phyloP scores from a whole-genome alignment of 2,113 vertebrate species.

The Cranoglanis bouderius region DNA sequence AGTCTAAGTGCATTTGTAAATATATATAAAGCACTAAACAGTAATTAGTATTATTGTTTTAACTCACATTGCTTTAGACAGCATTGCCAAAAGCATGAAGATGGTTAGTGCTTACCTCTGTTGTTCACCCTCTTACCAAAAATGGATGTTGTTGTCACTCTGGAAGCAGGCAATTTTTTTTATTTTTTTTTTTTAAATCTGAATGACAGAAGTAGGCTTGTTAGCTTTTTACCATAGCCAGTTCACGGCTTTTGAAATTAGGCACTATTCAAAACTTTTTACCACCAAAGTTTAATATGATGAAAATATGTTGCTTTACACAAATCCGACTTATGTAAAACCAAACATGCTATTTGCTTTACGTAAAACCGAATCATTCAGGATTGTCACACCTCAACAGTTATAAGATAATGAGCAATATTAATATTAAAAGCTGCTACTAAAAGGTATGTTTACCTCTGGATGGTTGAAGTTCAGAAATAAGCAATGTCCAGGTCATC shows the following conservation, averaged over 20 bases:
- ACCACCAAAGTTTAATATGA: not conserved
- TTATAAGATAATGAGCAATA: not conserved
- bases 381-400: not conserved
- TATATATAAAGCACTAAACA: not conserved
- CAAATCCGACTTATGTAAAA: too few species aligned
- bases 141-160: not conserved
- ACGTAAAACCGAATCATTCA: not conserved
- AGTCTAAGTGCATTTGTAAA: not conserved
- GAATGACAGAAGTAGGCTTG: not conserved
- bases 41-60: not conserved
- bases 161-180: constrained; percentile 14
- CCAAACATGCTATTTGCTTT: too few species aligned
- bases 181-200: too few species aligned
- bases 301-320: not conserved
- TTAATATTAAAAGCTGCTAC: not conserved
- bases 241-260: not conserved
- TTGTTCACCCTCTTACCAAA: constrained; percentile 8
- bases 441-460: constrained; percentile 33
- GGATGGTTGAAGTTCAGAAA: constrained; percentile 30
- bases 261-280: not conserved
- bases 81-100: not conserved
- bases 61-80: not conserved
- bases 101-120: constrained; percentile 24
- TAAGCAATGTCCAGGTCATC: constrained; percentile 12
- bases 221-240: not conserved